phyloP scores from a whole-genome alignment of 2,113 vertebrate species.

The Pelecanus crispus region DNA sequence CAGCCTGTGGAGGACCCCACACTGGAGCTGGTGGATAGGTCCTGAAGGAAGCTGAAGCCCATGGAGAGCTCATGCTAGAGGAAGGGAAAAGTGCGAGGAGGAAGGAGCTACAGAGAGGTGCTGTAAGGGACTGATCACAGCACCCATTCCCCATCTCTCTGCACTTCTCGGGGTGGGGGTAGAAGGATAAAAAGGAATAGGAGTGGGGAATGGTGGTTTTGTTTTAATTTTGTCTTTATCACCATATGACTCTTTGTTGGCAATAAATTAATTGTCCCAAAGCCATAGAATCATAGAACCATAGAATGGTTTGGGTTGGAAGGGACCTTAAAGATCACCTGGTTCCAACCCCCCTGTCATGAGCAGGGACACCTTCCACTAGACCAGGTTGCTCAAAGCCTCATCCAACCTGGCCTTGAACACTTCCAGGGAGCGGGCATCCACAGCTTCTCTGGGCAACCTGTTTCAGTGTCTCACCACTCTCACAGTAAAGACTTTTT shows the following conservation, averaged over 20 bases:
- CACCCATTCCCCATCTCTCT: background rate
- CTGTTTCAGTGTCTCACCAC: background rate
- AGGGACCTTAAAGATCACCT: background rate
- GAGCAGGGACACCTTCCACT: background rate
- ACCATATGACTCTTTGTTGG: background rate
- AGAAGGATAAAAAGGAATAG: background rate
- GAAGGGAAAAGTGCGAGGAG: background rate
- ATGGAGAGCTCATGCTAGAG: accelerated
- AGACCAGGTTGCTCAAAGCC: background rate
- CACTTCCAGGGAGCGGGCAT: background rate
- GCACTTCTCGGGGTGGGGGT: accelerated
- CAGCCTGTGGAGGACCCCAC: background rate
- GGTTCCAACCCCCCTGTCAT: accelerated
- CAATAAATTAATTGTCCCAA: background rate
- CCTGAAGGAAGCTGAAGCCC: background rate
- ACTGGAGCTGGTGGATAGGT: background rate
- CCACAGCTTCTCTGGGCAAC: background rate
- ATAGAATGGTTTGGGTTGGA: background rate
- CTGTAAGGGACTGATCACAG: background rate
- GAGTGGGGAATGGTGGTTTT: background rate
- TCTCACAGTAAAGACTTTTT: background rate
- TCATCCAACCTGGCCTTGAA: background rate
- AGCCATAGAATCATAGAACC: background rate
- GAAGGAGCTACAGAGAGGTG: background rate
- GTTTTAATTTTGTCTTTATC: background rate